Evolutionary conservation across 2,888 invertebrate genomes (phyloP).

Genomic region (Epinotia ramella): DNA sequence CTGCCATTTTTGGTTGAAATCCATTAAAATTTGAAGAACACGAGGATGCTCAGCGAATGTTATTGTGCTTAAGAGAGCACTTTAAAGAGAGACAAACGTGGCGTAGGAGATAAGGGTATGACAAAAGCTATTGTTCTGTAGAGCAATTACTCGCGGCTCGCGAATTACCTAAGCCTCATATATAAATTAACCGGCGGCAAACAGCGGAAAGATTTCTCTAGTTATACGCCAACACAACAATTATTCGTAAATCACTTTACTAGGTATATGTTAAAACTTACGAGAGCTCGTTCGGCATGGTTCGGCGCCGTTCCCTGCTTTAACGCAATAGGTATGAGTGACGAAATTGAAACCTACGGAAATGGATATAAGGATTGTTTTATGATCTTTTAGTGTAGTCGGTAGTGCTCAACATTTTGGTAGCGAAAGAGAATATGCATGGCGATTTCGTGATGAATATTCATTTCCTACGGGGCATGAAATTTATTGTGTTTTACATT

Average conservation of each 20-base stretch:
- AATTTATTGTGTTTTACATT: constrained; percentile 86
- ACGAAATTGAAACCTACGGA: constrained; percentile 70
- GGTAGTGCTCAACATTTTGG: constrained; percentile 76
- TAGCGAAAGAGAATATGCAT: constrained; percentile 84
- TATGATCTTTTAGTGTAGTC: constrained; percentile 56
- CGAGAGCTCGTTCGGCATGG: constrained; percentile 68
- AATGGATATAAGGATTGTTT: constrained; percentile 70
- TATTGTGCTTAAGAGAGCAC: constrained; percentile 72
- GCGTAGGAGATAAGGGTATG: constrained; percentile 81
- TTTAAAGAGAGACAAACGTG: constrained; percentile 77
- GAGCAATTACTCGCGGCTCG: constrained; percentile 83
- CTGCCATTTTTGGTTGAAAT: constrained; percentile 39
- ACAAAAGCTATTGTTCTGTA: constrained; percentile 85
- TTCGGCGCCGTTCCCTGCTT: constrained; percentile 71
- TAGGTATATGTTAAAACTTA: constrained; percentile 84
- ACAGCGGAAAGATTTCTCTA: constrained; percentile 86
- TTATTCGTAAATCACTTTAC: constrained; percentile 86
- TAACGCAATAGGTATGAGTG: constrained; percentile 57
- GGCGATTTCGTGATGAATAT: constrained; percentile 86
- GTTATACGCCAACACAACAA: constrained; percentile 85
- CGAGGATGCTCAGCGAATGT: constrained; percentile 65
- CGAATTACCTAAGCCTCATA: constrained; percentile 86
- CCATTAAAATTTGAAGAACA: constrained; percentile 51
- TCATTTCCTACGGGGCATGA: constrained; percentile 86
- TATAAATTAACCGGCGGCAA: constrained; percentile 85